phyloP scores from a whole-genome alignment of 1,140 invertebrate genomes.

The Nephotettix cincticeps region DNA sequence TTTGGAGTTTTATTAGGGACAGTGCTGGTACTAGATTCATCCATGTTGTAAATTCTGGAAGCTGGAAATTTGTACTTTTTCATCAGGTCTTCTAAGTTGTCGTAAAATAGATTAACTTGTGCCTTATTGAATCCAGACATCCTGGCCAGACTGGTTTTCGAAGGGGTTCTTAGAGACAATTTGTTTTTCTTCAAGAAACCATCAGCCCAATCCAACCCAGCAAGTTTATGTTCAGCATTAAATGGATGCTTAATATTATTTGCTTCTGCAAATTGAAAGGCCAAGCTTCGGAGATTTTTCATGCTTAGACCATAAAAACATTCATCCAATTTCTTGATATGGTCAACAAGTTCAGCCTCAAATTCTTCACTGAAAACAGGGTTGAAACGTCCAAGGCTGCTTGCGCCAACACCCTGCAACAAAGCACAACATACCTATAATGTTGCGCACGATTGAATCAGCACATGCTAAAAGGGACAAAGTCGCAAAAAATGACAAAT shows the following conservation, averaged over 20 bases:
- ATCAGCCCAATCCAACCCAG: not conserved
- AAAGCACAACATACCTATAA: not conserved
- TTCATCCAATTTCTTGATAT: not conserved
- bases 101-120: too few relatives aligned
- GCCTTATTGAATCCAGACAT: too few relatives aligned
- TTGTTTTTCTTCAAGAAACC: slow-evolving; percentile 2
- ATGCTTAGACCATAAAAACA: not conserved
- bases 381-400: not conserved
- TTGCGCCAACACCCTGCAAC: not conserved
- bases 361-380: not conserved
- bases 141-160: not conserved
- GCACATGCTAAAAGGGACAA: too few relatives aligned
- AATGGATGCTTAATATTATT: not conserved
- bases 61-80: slow-evolving; percentile 25
- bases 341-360: not conserved
- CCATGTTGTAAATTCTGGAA: slow-evolving; percentile 44
- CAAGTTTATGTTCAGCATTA: not conserved
- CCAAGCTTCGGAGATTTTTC: not conserved
- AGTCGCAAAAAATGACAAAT: too few relatives aligned
- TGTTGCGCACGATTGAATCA: too few relatives aligned
- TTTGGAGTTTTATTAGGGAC: slow-evolving; percentile 41
- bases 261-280: not conserved
- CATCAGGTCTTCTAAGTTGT: too few relatives aligned
- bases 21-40: slow-evolving; percentile 48
- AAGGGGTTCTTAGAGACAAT: not conserved